Conservation (phyloP, 2,797 vertebrate genomes). For the Anguilla marmorata region DNA sequence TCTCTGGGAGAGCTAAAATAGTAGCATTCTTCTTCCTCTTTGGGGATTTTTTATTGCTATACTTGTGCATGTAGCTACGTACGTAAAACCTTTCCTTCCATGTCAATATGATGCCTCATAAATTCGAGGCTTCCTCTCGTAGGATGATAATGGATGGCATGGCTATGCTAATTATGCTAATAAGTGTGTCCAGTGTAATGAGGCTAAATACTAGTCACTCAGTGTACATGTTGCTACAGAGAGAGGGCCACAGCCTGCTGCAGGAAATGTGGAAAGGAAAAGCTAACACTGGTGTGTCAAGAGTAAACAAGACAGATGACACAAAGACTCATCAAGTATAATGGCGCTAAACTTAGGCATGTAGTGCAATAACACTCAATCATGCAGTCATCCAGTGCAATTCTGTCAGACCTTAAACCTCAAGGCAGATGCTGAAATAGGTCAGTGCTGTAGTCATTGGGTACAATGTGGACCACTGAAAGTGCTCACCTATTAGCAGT, state of each 20-base stretch:
- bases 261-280: not conserved
- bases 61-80: no score
- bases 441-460: not conserved
- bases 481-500: not conserved
- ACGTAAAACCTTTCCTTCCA: not conserved
- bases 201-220: not conserved
- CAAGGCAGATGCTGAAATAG: not conserved
- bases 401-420: not conserved
- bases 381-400: not conserved
- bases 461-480: not conserved
- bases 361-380: not conserved
- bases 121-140: not conserved
- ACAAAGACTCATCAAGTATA: not conserved
- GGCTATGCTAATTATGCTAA: not conserved
- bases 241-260: not conserved
- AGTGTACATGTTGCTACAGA: slow-evolving; percentile 1
- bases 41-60: no score
- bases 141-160: not conserved
- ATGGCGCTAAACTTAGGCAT: not conserved
- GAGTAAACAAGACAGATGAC: not conserved
- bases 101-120: not conserved
- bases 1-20: not conserved
- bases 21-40: not conserved
- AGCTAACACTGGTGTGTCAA: not conserved
- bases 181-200: not conserved